These are phyloP conservation scores for Eulemur coronatus DNA, from an alignment of 2,797 vertebrate genomes.

Conservation along the genomic window DNA sequence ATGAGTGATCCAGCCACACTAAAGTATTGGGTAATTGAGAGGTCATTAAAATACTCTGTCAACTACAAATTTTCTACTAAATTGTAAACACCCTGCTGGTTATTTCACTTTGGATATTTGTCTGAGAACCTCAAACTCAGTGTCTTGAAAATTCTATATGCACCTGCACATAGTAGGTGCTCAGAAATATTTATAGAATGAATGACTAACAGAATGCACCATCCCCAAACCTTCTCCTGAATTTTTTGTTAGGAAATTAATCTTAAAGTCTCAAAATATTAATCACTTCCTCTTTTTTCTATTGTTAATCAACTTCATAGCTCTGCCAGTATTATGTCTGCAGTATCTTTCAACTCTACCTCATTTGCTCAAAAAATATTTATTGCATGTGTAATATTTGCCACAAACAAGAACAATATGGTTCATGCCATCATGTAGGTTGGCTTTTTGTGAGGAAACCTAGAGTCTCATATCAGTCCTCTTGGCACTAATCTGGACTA, in stretches of 20 bases:
- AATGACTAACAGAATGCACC: not conserved
- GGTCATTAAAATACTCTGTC: not conserved
- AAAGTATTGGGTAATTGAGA: not conserved
- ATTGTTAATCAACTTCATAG: not conserved
- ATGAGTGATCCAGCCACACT: not conserved
- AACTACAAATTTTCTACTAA: not conserved
- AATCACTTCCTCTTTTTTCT: not conserved
- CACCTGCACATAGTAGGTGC: not conserved
- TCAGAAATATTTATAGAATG: not conserved
- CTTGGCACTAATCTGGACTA: not conserved
- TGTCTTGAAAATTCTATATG: constrained; percentile 3
- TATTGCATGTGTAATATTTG: not conserved
- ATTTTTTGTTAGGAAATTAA: not conserved
- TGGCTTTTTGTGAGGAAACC: not conserved
- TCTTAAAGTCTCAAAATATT: not conserved
- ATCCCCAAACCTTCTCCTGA: not conserved
- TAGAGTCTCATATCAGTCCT: not conserved
- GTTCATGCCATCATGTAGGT: not conserved
- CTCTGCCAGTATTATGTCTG: not conserved
- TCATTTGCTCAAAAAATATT: not conserved
- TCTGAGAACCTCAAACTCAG: not conserved
- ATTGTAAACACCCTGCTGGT: not conserved
- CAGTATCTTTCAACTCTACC: not conserved
- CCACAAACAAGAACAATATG: not conserved
- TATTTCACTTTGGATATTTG: not conserved